These are phyloP conservation scores for Naja naja DNA, from an alignment of 2,113 vertebrate species.

Conservation along the genomic window DNA sequence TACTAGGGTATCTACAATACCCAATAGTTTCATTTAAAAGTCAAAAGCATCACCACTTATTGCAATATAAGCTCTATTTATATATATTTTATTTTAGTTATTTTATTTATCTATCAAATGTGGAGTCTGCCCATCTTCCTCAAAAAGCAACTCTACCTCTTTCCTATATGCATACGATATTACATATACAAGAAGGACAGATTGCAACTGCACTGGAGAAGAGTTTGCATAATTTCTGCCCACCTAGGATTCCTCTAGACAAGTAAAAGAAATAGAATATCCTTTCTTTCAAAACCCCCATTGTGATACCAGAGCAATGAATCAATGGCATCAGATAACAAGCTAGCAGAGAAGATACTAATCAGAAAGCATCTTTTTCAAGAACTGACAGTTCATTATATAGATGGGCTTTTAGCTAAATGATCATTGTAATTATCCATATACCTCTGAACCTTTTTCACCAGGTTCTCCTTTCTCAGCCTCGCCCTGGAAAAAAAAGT, in stretches of 20 bases:
- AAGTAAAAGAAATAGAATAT: background rate
- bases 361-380: background rate
- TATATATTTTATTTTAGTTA: background rate
- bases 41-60: background rate
- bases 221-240: background rate
- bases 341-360: background rate
- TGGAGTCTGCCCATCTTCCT: background rate
- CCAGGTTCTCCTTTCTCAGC: conserved; percentile 76
- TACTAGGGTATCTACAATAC: background rate
- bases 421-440: background rate
- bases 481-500: conserved; percentile 74
- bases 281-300: background rate
- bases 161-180: background rate
- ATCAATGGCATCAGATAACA: background rate
- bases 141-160: background rate
- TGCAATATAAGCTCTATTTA: background rate
- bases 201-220: background rate
- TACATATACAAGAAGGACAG: background rate
- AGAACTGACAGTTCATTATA: background rate
- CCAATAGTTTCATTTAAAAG: background rate
- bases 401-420: background rate
- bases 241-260: background rate
- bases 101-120: background rate
- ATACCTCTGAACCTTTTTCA: conserved; percentile 77
- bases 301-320: background rate